Evolutionary conservation across 1,140 invertebrate genomes (phyloP), one percentile per base, ranked within the genome.

Genomic region (Trichomalopsis sarcophagae): DNA sequence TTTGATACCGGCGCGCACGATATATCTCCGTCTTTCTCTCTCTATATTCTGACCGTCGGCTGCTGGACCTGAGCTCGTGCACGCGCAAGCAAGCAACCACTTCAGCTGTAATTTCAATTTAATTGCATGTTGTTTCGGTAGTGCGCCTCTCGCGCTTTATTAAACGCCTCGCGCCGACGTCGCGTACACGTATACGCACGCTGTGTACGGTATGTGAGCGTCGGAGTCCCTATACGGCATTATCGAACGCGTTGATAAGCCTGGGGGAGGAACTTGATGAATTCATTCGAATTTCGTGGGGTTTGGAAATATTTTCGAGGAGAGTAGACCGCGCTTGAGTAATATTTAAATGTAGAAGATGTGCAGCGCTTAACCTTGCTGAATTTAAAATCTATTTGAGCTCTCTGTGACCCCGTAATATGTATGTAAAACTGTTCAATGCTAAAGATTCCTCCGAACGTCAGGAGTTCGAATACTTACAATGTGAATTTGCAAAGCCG

Each of bases 101-200:
- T 71, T 82, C 36, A 86, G 83, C 87, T 88, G 89, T 90, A 91
- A 92, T 91, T 90, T 91, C 88, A 89, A 89, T 92, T 91, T 91
- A 92, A 92, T 92, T 91, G 90, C 90, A 89, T 87, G 88, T 91
- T 91, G 91, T 91, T 92, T 90, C 88, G 88, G 87, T 84, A 87
- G 86, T 87, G 87, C 84, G 80, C 87, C 86, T 89, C 87, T 77
- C 80, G 85, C 89, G 89, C 81, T 88, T 90, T 90, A 92, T 91
- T 92, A 91, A 91, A 90, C 89, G 89, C 87, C 87, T 90, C 87
- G 88, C 82, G 88, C 89, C 86, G 89, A 87, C 85, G 77, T 81
- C 89, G 89, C 87, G 40, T 69, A 27, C 27, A 50, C 71, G 50
- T 68, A 40, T 40, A 75, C 68, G 87, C 82, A 83, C 86, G 86